Conservation (phyloP, 2,888 invertebrate species). For the Nymphalis polychloros region DNA sequence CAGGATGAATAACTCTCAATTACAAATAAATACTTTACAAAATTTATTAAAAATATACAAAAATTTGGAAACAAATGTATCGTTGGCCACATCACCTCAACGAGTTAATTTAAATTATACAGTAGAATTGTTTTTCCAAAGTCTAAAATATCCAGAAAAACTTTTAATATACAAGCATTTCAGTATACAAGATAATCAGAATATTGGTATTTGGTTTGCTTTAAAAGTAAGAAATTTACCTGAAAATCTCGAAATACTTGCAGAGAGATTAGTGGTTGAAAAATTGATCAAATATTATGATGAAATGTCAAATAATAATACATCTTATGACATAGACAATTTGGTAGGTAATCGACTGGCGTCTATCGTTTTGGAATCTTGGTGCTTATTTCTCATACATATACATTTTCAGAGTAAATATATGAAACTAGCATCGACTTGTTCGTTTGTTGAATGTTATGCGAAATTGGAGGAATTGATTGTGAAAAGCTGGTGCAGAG, state of each 20-base stretch:
- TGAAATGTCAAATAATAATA: conserved; percentile 19
- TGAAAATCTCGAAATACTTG: conserved; percentile 37
- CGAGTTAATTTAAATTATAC: conserved; percentile 52
- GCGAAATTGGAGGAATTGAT: conserved; percentile 48
- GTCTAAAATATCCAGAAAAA: conserved; percentile 54
- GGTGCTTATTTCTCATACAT: neutral
- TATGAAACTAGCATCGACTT: conserved; percentile 57
- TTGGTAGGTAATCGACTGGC: conserved; percentile 28
- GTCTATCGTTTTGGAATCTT: no score
- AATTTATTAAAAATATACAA: conserved; percentile 58
- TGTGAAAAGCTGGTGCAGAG: conserved; percentile 54
- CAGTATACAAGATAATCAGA: conserved; percentile 48
- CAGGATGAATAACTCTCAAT: conserved; percentile 49
- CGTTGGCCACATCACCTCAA: conserved; percentile 60
- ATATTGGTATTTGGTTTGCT: conserved; percentile 53
- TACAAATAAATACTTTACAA: conserved; percentile 51
- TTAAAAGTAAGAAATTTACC: conserved; percentile 56
- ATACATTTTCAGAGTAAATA: conserved; percentile 54
- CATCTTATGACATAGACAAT: conserved; percentile 8
- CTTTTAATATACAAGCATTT: conserved; percentile 52
- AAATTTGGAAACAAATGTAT: conserved; percentile 47
- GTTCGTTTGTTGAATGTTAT: conserved; percentile 47
- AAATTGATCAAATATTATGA: conserved; percentile 45
- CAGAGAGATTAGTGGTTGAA: conserved; percentile 29
- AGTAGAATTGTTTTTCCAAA: conserved; percentile 53